A percentile compares a stretch with the other conserved stretches of the same genome.
Evolutionary conservation across 2,797 vertebrate genomes (phyloP).

Genomic region (Strix occidentalis): DNA sequence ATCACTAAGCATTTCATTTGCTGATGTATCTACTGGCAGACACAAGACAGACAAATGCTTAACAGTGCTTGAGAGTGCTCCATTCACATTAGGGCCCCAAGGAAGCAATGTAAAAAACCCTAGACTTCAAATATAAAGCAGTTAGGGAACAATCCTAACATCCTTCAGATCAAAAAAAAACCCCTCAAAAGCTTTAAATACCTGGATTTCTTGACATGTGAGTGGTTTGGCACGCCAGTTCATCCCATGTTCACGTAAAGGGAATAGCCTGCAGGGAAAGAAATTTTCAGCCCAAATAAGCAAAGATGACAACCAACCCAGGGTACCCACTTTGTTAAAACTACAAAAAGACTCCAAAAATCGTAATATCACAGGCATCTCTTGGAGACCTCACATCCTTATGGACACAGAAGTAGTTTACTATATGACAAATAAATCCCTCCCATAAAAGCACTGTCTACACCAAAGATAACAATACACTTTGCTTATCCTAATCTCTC

Average conservation of each 20-base stretch:
- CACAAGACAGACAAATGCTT: background rate
- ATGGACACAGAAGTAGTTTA: background rate
- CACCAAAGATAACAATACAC: background rate
- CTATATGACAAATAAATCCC: background rate
- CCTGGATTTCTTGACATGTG: conserved; percentile 89
- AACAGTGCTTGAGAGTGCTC: background rate
- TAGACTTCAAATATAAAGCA: background rate
- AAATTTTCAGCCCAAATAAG: background rate
- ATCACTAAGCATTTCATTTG: background rate
- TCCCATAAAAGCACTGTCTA: background rate
- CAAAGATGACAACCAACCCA: background rate
- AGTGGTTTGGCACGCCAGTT: conserved; percentile 91
- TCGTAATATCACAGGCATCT: background rate
- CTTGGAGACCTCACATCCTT: background rate
- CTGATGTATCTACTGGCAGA: background rate
- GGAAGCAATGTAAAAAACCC: background rate
- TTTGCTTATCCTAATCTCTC: background rate
- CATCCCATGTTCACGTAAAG: conserved; percentile 92
- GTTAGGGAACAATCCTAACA: background rate
- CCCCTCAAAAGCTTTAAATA: conserved; percentile 51
- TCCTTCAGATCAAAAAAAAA: background rate
- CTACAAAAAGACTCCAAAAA: background rate
- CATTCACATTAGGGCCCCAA: background rate
- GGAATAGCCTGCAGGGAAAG: conserved; percentile 86
- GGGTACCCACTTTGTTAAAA: background rate